These are phyloP conservation scores for Bombylius major DNA, from an alignment of 2,888 invertebrate species.

Conservation along the genomic window DNA sequence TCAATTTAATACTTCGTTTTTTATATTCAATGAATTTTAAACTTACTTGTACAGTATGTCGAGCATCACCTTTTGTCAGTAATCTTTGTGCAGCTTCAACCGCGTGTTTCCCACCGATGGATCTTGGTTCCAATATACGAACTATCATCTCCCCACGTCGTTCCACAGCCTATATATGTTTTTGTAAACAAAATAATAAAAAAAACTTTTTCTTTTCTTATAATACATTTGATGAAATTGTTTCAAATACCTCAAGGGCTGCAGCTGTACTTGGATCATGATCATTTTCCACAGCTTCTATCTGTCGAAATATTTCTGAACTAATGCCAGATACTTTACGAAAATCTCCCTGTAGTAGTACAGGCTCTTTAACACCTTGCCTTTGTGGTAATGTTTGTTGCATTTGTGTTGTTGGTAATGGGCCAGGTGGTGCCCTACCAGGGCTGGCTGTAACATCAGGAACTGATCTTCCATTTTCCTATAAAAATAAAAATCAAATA, in stretches of 20 bases:
- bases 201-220: no score
- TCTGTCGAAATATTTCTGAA: conserved; percentile 92
- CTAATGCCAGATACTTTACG: conserved; percentile 93
- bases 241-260: conserved; percentile 58
- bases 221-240: no score
- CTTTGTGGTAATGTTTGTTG: conserved; percentile 37
- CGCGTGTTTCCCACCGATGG: conserved; percentile 77
- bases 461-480: conserved; percentile 86
- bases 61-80: conserved; percentile 45
- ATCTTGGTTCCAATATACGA: conserved; percentile 74
- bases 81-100: conserved; percentile 80
- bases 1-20: not conserved
- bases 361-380: conserved; percentile 45
- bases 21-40: not conserved
- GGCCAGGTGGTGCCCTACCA: conserved; percentile 64
- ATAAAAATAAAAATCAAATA: conserved; percentile 18
- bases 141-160: conserved; percentile 92
- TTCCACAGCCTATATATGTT: conserved; percentile 56
- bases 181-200: no score
- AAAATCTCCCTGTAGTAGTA: conserved; percentile 86
- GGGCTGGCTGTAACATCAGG: conserved; percentile 84
- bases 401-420: conserved; percentile 45
- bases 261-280: conserved; percentile 88
- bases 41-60: conserved; percentile 51
- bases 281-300: conserved; percentile 93